Evolutionary conservation across 2,113 vertebrate species (phyloP), one percentile per base, ranked within the genome.

Genomic region (Tachysurus fulvidraco): DNA sequence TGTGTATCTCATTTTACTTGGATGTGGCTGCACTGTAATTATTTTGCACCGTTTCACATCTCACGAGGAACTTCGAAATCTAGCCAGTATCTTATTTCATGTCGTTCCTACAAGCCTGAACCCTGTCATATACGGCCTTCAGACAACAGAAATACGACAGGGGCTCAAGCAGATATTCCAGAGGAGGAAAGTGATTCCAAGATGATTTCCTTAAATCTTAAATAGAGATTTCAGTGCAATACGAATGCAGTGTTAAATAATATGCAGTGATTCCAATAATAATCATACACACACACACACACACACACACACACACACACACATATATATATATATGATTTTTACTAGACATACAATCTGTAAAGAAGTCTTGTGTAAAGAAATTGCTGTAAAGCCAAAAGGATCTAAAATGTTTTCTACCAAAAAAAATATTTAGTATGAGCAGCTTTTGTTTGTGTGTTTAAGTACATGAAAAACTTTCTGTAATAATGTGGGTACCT

Each of bases 61-160:
- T 2, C n/a, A 89, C 0, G 81, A 90, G 0, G 88, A 92, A 5
- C 1, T 86, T 0, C 86, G 92, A 57, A 93, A 93, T 71, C 1
- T 94, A 6, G 81, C 87, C 0, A 81, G 90, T 64, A 86, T 93
- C 55, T 2, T 93, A 85, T 85, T 89, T 69, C 83, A 89, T 0
- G 55, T 93, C 5, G n/a, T 93, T 17, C 91, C 90, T 23, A 88
- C 90, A 2, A 52, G 90, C 0, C 11, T 93, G 25, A 94, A 93
- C 30, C 83, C 88, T 2, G 8, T 92, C 0, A 91, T 93, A 50
- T 94, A 94, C 1, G 93, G 92, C 25, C 88, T 94, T 60, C 92
- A 93, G 12, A 91, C 92, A 9, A 93, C 92, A 90, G 89, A 86
- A 0, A 67, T 94, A 57, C 54, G 88, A 69, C 82, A 90, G 8